Base-by-base conservation (phyloP, 1,140 invertebrate genomes). In the Pogonomyrmex barbatus region DNA sequence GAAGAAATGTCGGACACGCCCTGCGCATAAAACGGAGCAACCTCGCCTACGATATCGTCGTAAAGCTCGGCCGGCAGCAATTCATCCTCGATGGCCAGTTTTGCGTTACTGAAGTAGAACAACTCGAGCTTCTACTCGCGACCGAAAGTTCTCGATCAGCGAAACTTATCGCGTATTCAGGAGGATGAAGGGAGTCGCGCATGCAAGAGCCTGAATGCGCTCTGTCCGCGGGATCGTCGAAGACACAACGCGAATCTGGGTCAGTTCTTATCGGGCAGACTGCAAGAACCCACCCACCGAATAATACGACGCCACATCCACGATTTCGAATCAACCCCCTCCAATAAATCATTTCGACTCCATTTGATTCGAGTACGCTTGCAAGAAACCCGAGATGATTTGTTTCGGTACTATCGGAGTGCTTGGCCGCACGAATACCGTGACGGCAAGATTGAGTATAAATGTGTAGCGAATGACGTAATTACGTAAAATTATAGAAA, bases 191-290 rank as follows among this genome's bases (percentile, higher is more conserved):
- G 24, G 62, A 58, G 45, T 14, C 12, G 10, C 24, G 33, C 33
- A 47, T 77, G 56, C 54, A 39, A 50, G 45, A 81, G 47, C 62
- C 83, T 76, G 36, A 56, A 88, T 86, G 67, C 8, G 67, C 68
- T 54, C 82, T 76, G 77, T 81, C 4, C 78, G 58, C 52, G 75
- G 39, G 45, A 70, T 56, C 17, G 84, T 14, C 56, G n/a, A 84
- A 78, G 88, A 89, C 79, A 50, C 56, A 4, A n/a, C 17, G 36
- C 10, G 67, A 89, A 90, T 90, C 36, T 90, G 50, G 89, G 88
- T 87, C 88, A 87, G 36, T 73, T 86, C 78, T 90, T 90, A 79
- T 90, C 79, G 88, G 70, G 6, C 58, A 54, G 47, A 14, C 65
- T 60, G 33, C 73, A 47, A 45, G 76, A 70, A 75, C 67, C 88